Percentiles rank a stretch among this genome's conserved stretches.
These are phyloP conservation scores for Epistrophella euchroma DNA, from an alignment of 2,888 invertebrate genomes.

Conservation along the genomic window DNA sequence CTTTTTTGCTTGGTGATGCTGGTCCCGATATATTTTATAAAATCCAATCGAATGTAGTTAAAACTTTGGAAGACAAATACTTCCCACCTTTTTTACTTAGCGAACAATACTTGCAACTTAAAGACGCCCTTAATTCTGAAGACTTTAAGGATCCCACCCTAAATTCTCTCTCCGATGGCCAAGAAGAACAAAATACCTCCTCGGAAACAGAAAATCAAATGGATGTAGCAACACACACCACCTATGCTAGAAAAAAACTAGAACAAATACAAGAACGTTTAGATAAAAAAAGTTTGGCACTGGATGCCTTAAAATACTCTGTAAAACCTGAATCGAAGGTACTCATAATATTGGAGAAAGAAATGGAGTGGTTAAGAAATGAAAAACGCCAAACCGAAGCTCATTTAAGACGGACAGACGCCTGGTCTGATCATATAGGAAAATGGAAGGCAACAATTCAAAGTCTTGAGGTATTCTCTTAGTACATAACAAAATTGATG, in stretches of 20 bases:
- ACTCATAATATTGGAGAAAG: slow-evolving; percentile 90
- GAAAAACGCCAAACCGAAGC: slow-evolving; percentile 93
- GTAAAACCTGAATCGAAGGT: slow-evolving; percentile 93
- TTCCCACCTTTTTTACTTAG: slow-evolving; percentile 95
- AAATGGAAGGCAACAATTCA: slow-evolving; percentile 94
- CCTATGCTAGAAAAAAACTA: slow-evolving; percentile 91
- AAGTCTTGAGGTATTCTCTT: slow-evolving; percentile 88
- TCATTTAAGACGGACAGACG: slow-evolving; percentile 93
- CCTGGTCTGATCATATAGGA: slow-evolving; percentile 95
- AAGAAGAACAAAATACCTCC: slow-evolving; percentile 79
- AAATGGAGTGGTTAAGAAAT: slow-evolving; percentile 92
- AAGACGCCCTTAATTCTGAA: slow-evolving; percentile 82
- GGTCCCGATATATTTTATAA: slow-evolving; percentile 95
- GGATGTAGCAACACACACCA: slow-evolving; percentile 92
- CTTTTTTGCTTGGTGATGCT: slow-evolving; percentile 93
- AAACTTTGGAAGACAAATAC: slow-evolving; percentile 93
- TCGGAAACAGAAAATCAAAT: slow-evolving; percentile 80
- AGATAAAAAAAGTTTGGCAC: slow-evolving; percentile 92
- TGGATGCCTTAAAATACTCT: slow-evolving; percentile 92
- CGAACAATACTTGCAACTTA: slow-evolving; percentile 90
- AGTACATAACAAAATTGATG: not conserved
- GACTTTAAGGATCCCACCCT: slow-evolving; percentile 83
- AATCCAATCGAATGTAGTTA: slow-evolving; percentile 91
- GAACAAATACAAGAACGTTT: slow-evolving; percentile 93
- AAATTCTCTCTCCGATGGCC: slow-evolving; percentile 78